Conservation (phyloP, 1,140 invertebrate genomes). For the Papilio xuthus region DNA sequence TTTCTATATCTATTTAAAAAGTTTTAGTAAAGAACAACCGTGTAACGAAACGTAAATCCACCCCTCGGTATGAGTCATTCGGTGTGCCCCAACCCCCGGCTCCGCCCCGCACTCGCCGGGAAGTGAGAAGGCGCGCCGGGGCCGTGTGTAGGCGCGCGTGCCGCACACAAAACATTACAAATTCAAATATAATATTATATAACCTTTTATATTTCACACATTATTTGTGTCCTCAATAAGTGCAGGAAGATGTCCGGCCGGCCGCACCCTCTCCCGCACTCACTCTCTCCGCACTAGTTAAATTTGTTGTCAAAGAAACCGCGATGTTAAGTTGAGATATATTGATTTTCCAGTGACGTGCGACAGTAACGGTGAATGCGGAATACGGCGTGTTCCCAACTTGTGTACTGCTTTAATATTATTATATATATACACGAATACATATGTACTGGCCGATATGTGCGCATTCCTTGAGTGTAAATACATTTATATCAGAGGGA, state of each 20-base stretch:
- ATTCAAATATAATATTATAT: constrained; percentile 66
- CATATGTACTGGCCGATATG: constrained; percentile 51
- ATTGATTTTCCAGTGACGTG: constrained; percentile 76
- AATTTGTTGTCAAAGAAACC: constrained; percentile 44
- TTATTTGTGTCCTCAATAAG: constrained; percentile 43
- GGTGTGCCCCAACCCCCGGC: constrained; percentile 49
- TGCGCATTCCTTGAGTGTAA: constrained; percentile 44
- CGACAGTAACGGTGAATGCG: constrained; percentile 59
- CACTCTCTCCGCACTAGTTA: not conserved
- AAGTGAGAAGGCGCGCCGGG: constrained; percentile 58
- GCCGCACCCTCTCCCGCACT: not conserved
- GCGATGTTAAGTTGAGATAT: constrained; percentile 59
- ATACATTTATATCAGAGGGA: not conserved
- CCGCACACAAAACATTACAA: constrained; percentile 65
- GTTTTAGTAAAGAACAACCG: constrained; percentile 32
- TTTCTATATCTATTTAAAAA: not conserved
- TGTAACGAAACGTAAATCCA: constrained; percentile 67
- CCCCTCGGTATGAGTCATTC: constrained; percentile 72
- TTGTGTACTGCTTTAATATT: constrained; percentile 63
- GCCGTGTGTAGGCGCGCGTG: constrained; percentile 53
- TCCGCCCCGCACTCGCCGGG: constrained; percentile 39
- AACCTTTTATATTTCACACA: constrained; percentile 56
- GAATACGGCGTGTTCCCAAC: constrained; percentile 69
- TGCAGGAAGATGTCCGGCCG: constrained; percentile 31
- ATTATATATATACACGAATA: not conserved